Base-by-base conservation (phyloP, 2,888 invertebrate genomes). In the Elmis aenea region DNA sequence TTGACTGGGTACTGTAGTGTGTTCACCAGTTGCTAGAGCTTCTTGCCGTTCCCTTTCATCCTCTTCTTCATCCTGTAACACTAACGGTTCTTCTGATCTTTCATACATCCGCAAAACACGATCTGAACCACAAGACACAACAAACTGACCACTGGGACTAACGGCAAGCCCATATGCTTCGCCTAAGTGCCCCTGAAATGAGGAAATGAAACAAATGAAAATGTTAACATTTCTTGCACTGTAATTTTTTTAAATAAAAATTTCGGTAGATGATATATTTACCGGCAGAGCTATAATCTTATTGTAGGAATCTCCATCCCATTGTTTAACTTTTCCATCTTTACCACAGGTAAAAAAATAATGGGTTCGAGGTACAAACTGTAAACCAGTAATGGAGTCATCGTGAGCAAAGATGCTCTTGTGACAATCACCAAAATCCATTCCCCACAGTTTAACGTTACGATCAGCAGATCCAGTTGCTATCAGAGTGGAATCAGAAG, bases 381-480 rank as follows among this genome's bases (percentile, higher is more conserved):
- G 81, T 16, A 97, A 64, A 16, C 85, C 80, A 39, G 91, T 93
- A 5, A 99, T 82, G 0, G 94, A 89, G 66, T 95, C 94, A 57
- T 96, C 93, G 66, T 99, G 97, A 0, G 95, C 96, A 66, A 95
- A 92, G 50, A 97, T 76, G 0, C 94, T 94, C 57, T 81, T 82
- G 69, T 94, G 96, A 54, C 95, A 96, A 66, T 99, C 95, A n/a
- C 97, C 97, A 65, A 94, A 97, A 69, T 97, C 95, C 70, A 97
- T 76, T 18, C 97, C 97, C 97, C 97, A 99, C 44, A 99, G 83
- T 72, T 96, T 95, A 14, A 97, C 79, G 64, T 91, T 95, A 22
- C 94, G 79, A 71, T 99, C 99, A 0, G 89, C 88, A 2, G 96
- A 95, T 4, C 96, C 97, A 0, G 97, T 95, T 5, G 83, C 89